Evolutionary conservation across 2,888 invertebrate species (phyloP).

Genomic region (Yponomeuta evonymella): DNA sequence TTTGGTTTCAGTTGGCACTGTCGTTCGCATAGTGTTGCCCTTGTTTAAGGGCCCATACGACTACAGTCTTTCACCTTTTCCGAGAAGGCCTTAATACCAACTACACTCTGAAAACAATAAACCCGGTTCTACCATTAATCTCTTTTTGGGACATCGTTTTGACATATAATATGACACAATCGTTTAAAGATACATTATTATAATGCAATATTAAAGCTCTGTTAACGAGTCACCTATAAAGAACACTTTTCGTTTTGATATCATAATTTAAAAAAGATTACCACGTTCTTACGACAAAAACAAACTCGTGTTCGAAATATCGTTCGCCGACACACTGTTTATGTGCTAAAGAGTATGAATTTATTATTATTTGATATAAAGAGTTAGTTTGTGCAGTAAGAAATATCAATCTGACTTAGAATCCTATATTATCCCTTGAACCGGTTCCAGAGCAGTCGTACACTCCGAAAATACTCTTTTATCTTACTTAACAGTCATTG

Average conservation of each 20-base stretch:
- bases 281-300: not conserved
- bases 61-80: not conserved
- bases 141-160: not conserved
- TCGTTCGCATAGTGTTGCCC: no score
- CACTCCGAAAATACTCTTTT: not conserved
- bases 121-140: not conserved
- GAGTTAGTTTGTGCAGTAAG: not conserved
- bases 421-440: not conserved
- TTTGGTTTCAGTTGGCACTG: no score
- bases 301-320: not conserved
- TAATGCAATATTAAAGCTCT: conserved; percentile 15
- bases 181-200: conserved; percentile 14
- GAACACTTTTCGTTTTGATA: conserved; percentile 5
- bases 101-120: not conserved
- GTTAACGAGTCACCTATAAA: conserved; percentile 12
- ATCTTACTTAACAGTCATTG: conserved; percentile 12
- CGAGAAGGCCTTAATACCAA: not conserved
- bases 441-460: not conserved
- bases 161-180: conserved; percentile 13
- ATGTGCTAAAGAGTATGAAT: not conserved
- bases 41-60: no score
- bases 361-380: not conserved
- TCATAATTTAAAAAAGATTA: not conserved
- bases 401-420: not conserved
- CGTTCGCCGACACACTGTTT: not conserved